A percentile compares a stretch with the other conserved stretches of the same genome.
These are phyloP conservation scores for Dynastes grantii DNA, from an alignment of 2,888 invertebrate species.

Conservation along the genomic window DNA sequence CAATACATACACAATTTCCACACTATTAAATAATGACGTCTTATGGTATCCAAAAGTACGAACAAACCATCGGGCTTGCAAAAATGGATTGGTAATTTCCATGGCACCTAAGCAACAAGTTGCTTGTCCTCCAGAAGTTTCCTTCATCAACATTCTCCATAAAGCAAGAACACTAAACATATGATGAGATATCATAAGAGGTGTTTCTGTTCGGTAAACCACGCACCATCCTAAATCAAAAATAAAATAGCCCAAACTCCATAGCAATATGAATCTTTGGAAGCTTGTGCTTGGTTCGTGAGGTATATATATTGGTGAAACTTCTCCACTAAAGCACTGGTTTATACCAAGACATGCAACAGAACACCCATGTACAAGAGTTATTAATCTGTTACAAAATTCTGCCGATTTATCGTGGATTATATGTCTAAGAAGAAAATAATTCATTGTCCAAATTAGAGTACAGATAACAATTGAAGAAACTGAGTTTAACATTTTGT, in stretches of 20 bases:
- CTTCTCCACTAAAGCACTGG: slow-evolving; percentile 65
- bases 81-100: slow-evolving; percentile 77
- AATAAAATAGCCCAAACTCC: slow-evolving; percentile 78
- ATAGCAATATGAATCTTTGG: slow-evolving; percentile 68
- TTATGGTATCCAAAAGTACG: slow-evolving; percentile 72
- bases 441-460: slow-evolving; percentile 60
- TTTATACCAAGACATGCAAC: slow-evolving; percentile 63
- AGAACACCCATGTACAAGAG: slow-evolving; percentile 63
- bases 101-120: slow-evolving; percentile 74
- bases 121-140: slow-evolving; percentile 72
- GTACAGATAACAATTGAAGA: slow-evolving; percentile 44
- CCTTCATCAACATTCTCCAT: slow-evolving; percentile 72
- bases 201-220: slow-evolving; percentile 71
- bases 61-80: slow-evolving; percentile 78
- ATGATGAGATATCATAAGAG: slow-evolving; percentile 75
- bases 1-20: slow-evolving; percentile 73
- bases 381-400: slow-evolving; percentile 60
- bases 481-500: slow-evolving; percentile 20
- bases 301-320: slow-evolving; percentile 62
- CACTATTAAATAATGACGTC: slow-evolving; percentile 68
- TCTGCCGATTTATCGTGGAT: slow-evolving; percentile 60
- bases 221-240: slow-evolving; percentile 77
- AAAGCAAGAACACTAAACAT: slow-evolving; percentile 72
- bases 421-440: slow-evolving; percentile 54
- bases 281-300: slow-evolving; percentile 61